Conservation (phyloP, 2,113 vertebrate genomes). For the Syngnathus floridae region DNA sequence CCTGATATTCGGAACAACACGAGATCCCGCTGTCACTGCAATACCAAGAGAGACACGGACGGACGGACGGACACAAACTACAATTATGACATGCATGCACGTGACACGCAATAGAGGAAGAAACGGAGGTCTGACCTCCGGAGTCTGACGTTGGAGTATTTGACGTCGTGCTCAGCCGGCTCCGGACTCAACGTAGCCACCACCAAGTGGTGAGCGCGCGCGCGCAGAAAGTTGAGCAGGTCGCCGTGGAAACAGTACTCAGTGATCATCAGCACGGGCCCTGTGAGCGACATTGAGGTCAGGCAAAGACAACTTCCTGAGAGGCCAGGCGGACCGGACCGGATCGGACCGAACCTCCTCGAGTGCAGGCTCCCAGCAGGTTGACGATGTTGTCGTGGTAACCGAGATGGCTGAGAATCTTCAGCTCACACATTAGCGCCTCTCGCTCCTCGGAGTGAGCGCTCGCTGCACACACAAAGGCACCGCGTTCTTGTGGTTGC, state of each 20-base stretch:
- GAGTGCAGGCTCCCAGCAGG: slow-evolving; percentile 90
- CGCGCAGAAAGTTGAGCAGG: slow-evolving; percentile 87
- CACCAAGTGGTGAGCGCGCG: slow-evolving; percentile 75
- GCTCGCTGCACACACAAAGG: slow-evolving; percentile 67
- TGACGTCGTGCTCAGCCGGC: slow-evolving; percentile 58
- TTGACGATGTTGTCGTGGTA: slow-evolving; percentile 94
- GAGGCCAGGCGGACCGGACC: neutral
- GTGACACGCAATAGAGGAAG: neutral
- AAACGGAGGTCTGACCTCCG: slow-evolving; percentile 35
- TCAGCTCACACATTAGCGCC: slow-evolving; percentile 94
- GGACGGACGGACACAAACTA: neutral
- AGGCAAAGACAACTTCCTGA: too few relatives aligned
- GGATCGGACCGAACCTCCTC: slow-evolving; percentile 65
- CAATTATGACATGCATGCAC: accelerated
- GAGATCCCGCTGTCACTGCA: slow-evolving; percentile 81
- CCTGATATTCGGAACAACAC: slow-evolving; percentile 77
- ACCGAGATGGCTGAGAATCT: slow-evolving; percentile 95
- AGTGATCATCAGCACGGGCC: slow-evolving; percentile 91
- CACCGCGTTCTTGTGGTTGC: too few relatives aligned
- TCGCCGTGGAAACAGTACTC: slow-evolving; percentile 94
- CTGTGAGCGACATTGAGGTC: slow-evolving; percentile 51
- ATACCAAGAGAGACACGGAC: neutral
- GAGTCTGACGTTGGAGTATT: slow-evolving; percentile 55
- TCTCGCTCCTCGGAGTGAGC: slow-evolving; percentile 88
- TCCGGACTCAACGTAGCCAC: slow-evolving; percentile 67